Base-by-base conservation (phyloP, 2,888 invertebrate species). In the Xestia rhomboidea region DNA sequence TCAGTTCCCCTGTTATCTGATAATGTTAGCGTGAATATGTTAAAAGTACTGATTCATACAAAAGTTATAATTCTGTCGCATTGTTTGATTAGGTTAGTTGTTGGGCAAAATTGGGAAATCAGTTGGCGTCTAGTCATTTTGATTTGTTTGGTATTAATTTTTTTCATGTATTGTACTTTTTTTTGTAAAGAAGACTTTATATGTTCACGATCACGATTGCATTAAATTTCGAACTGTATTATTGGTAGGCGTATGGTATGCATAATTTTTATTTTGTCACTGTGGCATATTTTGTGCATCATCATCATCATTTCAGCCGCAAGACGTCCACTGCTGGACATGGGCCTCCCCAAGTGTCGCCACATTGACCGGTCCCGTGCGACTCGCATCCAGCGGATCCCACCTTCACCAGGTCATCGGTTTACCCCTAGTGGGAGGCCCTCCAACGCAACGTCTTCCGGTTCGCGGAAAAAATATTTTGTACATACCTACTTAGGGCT, bases 1-100 rank as follows among this genome's bases (percentile, higher is more conserved):
- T 84, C 85, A 81, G 54, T 24, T 24, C 5, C 46, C 13, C 41
- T 51, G 54, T 0, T 81, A 82, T 82, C 86, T 75, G 82, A 82
- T 84, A 84, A 75, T 18, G 60, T 41, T 67, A 49, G 77, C 54
- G 51, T 69, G 74, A 75, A 68, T 66, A 81, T 60, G 70, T 73
- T 79, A 74, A 51, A 74, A 51, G 27, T n/a, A 81, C 79, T 83
- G 73, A 83, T 73, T 82, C 79, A 77, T 60, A 68, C 18, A 57
- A 30, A 49, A 27, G 18, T 44, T 18, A 38, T 67, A 75, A 49
- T 79, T 15, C 18, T 57, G 62, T 51, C 62, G 64, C 69, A 69
- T 54, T 78, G 54, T 83, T 64, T 71, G 64, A 67, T 30, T 74
- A 66, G n/a, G 41, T 62, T 34, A 46, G 62, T 4, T 71, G 67